phyloP scores from a whole-genome alignment of 2,113 vertebrate genomes.

The Cercopithecus mona region DNA sequence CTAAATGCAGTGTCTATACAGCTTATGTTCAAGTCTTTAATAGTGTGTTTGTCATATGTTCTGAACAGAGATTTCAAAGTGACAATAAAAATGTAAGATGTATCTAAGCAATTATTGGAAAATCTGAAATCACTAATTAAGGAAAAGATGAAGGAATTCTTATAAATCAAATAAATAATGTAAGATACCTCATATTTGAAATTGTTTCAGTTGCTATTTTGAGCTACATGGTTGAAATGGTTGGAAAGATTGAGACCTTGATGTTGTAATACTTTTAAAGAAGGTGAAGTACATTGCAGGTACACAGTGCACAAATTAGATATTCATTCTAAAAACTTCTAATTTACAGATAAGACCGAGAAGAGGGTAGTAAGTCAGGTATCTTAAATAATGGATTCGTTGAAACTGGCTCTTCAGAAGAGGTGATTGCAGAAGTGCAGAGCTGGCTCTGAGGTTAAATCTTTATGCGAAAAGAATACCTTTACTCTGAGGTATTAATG shows the following conservation, averaged over 20 bases:
- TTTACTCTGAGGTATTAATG: conserved; percentile 27
- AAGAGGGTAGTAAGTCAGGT: neutral
- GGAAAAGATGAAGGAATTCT: conserved; percentile 41
- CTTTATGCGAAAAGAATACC: conserved; percentile 13
- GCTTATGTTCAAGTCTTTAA: conserved; percentile 41
- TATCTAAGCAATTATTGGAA: conserved; percentile 48
- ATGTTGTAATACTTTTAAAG: conserved; percentile 25
- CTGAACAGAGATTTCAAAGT: conserved; percentile 50
- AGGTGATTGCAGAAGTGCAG: neutral
- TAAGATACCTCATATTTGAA: conserved; percentile 34
- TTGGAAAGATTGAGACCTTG: neutral
- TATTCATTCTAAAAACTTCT: conserved; percentile 15
- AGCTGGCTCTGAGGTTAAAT: conserved; percentile 9
- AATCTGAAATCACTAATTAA: conserved; percentile 30
- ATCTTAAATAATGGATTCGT: conserved; percentile 17
- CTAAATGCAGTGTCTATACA: neutral
- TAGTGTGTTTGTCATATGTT: conserved; percentile 29
- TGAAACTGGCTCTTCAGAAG: neutral
- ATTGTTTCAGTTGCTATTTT: conserved; percentile 51
- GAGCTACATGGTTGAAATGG: conserved; percentile 29
- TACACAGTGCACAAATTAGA: neutral
- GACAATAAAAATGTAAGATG: conserved; percentile 29
- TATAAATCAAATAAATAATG: conserved; percentile 39
- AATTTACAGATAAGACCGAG: neutral
- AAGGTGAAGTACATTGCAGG: neutral